Conservation (phyloP, 2,888 invertebrate genomes). For the Hecatera dysodea region DNA sequence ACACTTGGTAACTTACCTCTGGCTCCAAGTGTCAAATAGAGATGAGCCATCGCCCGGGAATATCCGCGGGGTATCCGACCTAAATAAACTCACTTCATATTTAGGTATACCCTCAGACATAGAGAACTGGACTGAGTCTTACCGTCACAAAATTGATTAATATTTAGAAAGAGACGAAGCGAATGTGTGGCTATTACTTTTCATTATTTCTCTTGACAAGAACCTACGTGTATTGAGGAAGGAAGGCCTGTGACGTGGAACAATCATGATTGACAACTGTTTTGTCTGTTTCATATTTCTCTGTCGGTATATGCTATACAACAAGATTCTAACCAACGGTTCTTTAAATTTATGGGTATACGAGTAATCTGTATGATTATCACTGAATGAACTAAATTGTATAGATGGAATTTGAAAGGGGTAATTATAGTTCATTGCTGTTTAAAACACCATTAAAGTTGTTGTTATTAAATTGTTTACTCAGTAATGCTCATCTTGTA, state of each 20-base stretch:
- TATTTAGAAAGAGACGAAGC: not conserved
- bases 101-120: conserved; percentile 3
- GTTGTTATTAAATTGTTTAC: not conserved
- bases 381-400: conserved; percentile 17
- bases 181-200: not conserved
- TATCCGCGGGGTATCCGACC: conserved; percentile 56
- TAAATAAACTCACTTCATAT: conserved; percentile 40
- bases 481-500: not conserved
- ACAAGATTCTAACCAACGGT: not conserved
- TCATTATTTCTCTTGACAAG: not conserved
- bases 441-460: conserved; percentile 18
- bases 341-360: not conserved
- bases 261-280: not conserved
- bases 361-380: conserved; percentile 27
- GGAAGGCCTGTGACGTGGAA: not conserved
- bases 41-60: conserved; percentile 46
- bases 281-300: not conserved
- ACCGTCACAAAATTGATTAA: not conserved
- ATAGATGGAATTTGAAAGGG: conserved; percentile 1
- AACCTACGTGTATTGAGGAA: not conserved
- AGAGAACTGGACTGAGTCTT: not conserved
- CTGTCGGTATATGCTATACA: not conserved
- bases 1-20: conserved; percentile 48
- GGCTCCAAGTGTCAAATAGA: conserved; percentile 51
- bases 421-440: not conserved